phyloP scores from a whole-genome alignment of 1,140 invertebrate genomes.

The Notospermus geniculatus region DNA sequence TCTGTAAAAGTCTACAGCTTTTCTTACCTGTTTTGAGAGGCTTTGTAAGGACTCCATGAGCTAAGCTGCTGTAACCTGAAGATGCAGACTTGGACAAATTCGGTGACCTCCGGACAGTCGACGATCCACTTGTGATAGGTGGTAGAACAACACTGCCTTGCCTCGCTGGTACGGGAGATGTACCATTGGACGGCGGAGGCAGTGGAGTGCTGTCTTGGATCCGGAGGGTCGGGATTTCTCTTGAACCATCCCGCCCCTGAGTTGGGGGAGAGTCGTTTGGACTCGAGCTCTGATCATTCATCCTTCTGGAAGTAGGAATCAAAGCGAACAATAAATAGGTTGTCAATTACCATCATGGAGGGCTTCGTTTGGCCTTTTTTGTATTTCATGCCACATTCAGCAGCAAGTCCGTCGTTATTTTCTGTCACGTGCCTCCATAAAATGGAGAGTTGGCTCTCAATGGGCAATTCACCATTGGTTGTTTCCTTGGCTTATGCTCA shows the following conservation, averaged over 20 bases:
- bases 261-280: conserved; percentile 17
- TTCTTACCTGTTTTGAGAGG: neutral
- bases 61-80: neutral
- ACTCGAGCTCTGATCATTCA: conserved; percentile 36
- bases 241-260: conserved; percentile 13
- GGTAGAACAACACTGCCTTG: neutral
- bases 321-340: too few relatives aligned
- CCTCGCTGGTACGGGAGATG: conserved; percentile 30
- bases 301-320: conserved; percentile 29
- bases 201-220: conserved; percentile 42
- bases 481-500: too few relatives aligned
- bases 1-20: too few relatives aligned
- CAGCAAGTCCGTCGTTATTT: too few relatives aligned
- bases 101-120: neutral
- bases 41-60: neutral
- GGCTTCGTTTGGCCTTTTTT: too few relatives aligned
- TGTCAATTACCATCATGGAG: too few relatives aligned
- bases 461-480: too few relatives aligned
- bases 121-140: too few relatives aligned
- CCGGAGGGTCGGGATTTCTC: conserved; percentile 34
- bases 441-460: too few relatives aligned
- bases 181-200: conserved; percentile 27
- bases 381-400: too few relatives aligned
- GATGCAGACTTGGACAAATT: neutral
- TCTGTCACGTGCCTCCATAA: too few relatives aligned